Base-by-base conservation (phyloP, 2,113 vertebrate genomes). In the Brevimyrus niger region DNA sequence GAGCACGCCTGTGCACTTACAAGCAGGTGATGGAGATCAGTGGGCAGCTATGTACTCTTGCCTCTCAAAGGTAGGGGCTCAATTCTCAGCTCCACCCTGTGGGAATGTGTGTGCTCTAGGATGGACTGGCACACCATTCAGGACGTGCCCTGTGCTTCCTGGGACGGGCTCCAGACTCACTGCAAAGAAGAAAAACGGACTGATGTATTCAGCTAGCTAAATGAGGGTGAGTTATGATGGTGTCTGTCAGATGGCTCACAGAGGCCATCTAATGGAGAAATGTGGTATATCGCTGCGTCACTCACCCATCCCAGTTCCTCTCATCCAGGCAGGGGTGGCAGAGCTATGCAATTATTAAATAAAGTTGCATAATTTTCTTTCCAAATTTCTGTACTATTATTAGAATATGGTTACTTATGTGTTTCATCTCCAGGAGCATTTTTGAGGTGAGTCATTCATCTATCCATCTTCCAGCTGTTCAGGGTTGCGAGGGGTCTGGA, bases 261-360 rank as follows among this genome's bases (percentile, higher is more conserved):
- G 80, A 89, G 51, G 80, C 46, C 88, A 89, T 85, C 88, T 89
- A 51, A 53, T 84, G 88, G 88, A 85, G 76, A 89, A 10, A 5
- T 51, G 19, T 80, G 69, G 27, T n/a, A 88, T 51, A 38, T 15
- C 69, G 50, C 19, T 38, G 69, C 46, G 19, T 31, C 47, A 53
- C 17, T 3, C 17, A 35, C 21, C 11, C 27, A 87, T 21, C 9
- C 48, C 44, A 6, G 4, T 84, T 47, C 82, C 21, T 38, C 82
- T 84, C 44, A 13, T 84, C 42, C 23, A 44, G 21, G 7, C 13
- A 8, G 23, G 44, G 38, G 42, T 44, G 8, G 21, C 21, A n/a
- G 82, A 46, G 82, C 17, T 13, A 84, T 84, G 82, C 44, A 80
- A 42, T 38, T 42, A 80, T 42, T 80, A 17, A 42, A 80, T 42